Base-by-base conservation (phyloP, 2,888 invertebrate species). In the Itoplectis maculator region DNA sequence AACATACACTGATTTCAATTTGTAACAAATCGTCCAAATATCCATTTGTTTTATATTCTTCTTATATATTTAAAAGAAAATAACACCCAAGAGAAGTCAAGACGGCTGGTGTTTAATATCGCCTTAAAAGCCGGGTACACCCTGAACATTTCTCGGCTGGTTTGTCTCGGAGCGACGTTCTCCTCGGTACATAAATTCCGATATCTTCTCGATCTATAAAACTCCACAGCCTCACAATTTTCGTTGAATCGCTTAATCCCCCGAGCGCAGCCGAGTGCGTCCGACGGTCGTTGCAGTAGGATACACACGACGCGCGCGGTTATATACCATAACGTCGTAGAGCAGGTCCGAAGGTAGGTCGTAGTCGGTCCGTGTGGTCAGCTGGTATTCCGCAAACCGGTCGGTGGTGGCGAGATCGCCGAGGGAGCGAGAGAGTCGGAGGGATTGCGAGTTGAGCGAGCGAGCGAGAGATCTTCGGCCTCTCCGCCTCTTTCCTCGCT, bases 371-470 rank as follows among this genome's bases (percentile, higher is more conserved):
- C 35, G 61, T 73, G 61, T 49, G 73, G 73, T 73, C 61, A 73
- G 73, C 73, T 61, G 73, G 61, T 73, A 73, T 73, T 73, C 61
- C 61, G 35, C 61, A 73, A 73, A 73, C 73, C 73, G 73, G 73
- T 73, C 73, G 73, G 49, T 29, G 20, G 35, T 47, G n/a, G 70
- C 11, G 45, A 15, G 37, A 40, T 18, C 40, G 18, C 37, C 18
- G 15, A 13, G 35, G n/a, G 37, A 37, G 37, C 18, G 37, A 2
- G 61, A 37, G n/a, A 7, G 7, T 2, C 29, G 42, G 42, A 13
- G 42, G 8, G n/a, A n/a, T n/a, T n/a, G 70, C 11, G 45, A n/a
- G n/a, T n/a, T n/a, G 56, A 54, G 54, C 20, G 54, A 29, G 54
- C 5, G 9, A 51, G 51, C 8, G 23, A 45, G 23, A 54, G 15